Evolutionary conservation across 2,888 invertebrate genomes (phyloP), one percentile per base, ranked within the genome.

Genomic region (Griposia aprilina): DNA sequence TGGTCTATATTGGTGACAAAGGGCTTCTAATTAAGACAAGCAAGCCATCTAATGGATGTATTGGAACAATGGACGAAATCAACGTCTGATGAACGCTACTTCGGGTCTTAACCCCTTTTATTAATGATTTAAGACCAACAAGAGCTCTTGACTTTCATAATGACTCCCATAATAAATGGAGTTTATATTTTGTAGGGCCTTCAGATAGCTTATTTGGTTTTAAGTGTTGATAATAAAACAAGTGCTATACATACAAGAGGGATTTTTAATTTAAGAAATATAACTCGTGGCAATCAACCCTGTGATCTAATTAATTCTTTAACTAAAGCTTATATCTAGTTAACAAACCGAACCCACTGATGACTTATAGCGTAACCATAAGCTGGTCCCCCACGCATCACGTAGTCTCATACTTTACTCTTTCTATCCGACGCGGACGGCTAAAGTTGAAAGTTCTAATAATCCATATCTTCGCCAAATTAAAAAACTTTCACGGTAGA

Each of bases 401-500:
- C 71, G 55, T 67, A 78, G 23, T 23, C 48, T 55, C 65, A 82
- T 23, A 41, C 62, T 55, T 10, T 7, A 48, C 36, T 55, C 48
- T 15, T 5, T 7, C n/a, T 65, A n/a, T 13, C 36, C 59, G 23
- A 13, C 50, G 78, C n/a, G 30, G 48, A 20, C 55, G 66, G 57
- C 66, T n/a, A 23, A 85, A 83, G 72, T 81, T 81, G 60, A 41
- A 70, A 85, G 72, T 76, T 72, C 83, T 48, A 79, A 69, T 85
- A 85, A 81, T 66, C 83, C 57, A 70, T 85, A 66, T 66, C 82
- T 62, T 60, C 65, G 66, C 72, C 13, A 83, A 85, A 83, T 81
- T 85, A 83, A 83, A 81, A 76, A 83, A 83, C 85, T 83, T 83
- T 62, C 59, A n/a, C 68, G 66, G 52, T n/a, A 69, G 76, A 36